A percentile compares a stretch with the other conserved stretches of the same genome.
Evolutionary conservation across 1,140 invertebrate genomes (phyloP).

Genomic region (Diorhabda elongata): DNA sequence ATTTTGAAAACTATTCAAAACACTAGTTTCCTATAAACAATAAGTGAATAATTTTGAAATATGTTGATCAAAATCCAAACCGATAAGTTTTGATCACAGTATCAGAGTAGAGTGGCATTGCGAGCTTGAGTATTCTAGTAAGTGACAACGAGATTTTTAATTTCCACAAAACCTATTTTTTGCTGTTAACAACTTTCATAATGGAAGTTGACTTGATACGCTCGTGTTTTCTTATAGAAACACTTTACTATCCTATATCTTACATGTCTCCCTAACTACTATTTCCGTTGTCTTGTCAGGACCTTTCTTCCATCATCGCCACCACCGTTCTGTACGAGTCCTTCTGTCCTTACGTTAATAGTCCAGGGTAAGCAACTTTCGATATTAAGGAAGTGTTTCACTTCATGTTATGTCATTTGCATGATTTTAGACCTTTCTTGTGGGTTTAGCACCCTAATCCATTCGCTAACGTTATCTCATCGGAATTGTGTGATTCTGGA

Average conservation of each 20-base stretch:
- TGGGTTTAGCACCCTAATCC: background rate
- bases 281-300: constrained; percentile 25
- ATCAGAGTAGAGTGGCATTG: no score
- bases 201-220: background rate
- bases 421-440: constrained; percentile 19
- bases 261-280: constrained; percentile 21
- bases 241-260: background rate
- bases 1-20: no score
- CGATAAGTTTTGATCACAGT: no score
- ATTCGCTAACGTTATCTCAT: background rate
- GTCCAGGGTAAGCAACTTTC: constrained; percentile 15
- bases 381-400: constrained; percentile 36
- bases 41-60: no score
- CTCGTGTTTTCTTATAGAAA: background rate
- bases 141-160: no score
- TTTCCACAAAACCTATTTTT: no score
- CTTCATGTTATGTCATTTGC: constrained; percentile 35
- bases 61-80: no score
- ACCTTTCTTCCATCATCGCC: constrained; percentile 21
- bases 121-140: no score
- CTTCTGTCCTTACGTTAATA: constrained; percentile 14
- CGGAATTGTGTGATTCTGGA: background rate
- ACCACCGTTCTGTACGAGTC: constrained; percentile 22
- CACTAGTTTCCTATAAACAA: no score
- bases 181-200: no score